Conservation (phyloP, 2,888 invertebrate species). For the Brachyptera risi region DNA sequence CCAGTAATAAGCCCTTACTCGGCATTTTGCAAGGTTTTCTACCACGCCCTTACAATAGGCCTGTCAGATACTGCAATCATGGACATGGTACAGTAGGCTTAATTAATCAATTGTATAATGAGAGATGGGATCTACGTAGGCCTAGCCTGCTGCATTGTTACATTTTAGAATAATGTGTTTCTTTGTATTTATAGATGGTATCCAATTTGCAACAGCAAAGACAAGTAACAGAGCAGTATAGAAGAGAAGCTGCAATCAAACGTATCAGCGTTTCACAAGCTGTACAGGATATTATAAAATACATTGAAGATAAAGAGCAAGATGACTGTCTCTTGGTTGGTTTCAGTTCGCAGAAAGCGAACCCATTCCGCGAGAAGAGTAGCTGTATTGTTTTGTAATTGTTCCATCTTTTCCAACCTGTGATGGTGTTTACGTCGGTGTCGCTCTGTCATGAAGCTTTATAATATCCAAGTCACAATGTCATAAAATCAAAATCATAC, state of each 20-base stretch:
- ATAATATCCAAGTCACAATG: too few species aligned
- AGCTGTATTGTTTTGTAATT: slow-evolving; percentile 55
- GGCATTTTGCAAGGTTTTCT: slow-evolving; percentile 19
- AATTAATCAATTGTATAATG: too few species aligned
- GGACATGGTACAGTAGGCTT: too few species aligned
- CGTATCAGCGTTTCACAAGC: slow-evolving; percentile 84
- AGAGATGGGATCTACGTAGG: too few species aligned
- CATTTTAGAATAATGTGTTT: too few species aligned
- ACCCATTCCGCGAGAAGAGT: slow-evolving; percentile 93
- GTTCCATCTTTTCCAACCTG: too few species aligned
- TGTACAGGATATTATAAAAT: slow-evolving; percentile 89
- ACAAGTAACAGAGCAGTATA: slow-evolving; percentile 87
- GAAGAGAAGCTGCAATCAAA: slow-evolving; percentile 84
- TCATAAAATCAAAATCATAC: too few species aligned
- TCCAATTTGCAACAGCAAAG: slow-evolving; percentile 92
- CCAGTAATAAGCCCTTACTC: neutral
- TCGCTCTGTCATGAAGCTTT: too few species aligned
- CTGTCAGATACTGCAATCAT: slow-evolving; percentile 84
- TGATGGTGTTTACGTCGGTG: too few species aligned
- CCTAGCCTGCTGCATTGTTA: too few species aligned
- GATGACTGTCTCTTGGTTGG: slow-evolving; percentile 92
- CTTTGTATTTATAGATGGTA: too few species aligned
- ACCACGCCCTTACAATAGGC: slow-evolving; percentile 63
- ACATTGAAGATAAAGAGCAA: slow-evolving; percentile 83
- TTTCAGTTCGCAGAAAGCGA: slow-evolving; percentile 90